Conservation (phyloP, 2,888 invertebrate species). For the Eupithecia subfuscata region DNA sequence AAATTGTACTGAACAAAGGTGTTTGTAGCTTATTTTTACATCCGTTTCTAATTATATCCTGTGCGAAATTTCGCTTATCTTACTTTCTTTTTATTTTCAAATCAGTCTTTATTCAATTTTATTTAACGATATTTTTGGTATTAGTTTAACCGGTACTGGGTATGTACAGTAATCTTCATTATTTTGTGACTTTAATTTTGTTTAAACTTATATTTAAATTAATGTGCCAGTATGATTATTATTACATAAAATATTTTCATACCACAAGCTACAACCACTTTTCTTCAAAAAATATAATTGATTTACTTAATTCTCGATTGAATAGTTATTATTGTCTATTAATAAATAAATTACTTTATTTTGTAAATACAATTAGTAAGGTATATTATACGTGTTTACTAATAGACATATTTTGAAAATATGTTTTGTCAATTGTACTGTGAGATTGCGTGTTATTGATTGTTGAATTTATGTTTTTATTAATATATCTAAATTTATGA, state of each 20-base stretch:
- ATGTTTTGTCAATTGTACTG: constrained; percentile 84
- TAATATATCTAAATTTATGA: background rate
- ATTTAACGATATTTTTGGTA: background rate
- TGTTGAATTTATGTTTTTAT: constrained; percentile 56
- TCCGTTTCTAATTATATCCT: background rate
- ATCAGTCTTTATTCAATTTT: background rate
- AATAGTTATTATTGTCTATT: constrained; percentile 57
- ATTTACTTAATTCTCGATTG: constrained; percentile 63
- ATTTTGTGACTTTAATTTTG: background rate
- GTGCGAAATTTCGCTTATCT: background rate
- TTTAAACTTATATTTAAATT: background rate
- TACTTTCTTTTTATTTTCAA: background rate
- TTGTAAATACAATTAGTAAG: constrained; percentile 82
- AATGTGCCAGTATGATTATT: constrained; percentile 30
- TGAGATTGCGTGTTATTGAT: constrained; percentile 68
- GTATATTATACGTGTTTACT: constrained; percentile 80
- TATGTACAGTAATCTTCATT: background rate
- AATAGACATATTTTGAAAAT: constrained; percentile 83
- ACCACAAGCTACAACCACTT: constrained; percentile 42
- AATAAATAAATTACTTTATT: constrained; percentile 75
- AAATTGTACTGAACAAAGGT: constrained; percentile 47
- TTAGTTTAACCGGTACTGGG: background rate
- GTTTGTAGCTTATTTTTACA: constrained; percentile 45
- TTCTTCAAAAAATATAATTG: constrained; percentile 50
- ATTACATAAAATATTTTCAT: constrained; percentile 20